Conservation (phyloP, 2,888 invertebrate genomes). For the Melieria omissa region DNA sequence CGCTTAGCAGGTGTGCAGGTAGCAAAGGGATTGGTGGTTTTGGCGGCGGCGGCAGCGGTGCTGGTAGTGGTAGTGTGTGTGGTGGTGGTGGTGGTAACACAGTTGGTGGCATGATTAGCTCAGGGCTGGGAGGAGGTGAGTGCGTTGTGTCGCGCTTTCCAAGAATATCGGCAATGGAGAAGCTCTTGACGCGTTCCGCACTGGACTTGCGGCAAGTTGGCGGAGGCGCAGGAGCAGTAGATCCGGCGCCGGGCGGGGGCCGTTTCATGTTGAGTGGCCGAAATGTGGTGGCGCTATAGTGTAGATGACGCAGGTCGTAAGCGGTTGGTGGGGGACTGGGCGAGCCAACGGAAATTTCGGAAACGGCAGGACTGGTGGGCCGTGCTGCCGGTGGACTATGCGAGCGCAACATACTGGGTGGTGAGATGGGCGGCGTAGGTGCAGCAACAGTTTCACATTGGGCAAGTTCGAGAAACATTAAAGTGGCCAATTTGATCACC, state of each 20-base stretch:
- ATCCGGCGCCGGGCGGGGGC: constrained; percentile 12
- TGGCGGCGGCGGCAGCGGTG: constrained; percentile 9
- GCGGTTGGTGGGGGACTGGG: constrained; percentile 67
- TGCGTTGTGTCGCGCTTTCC: constrained; percentile 71
- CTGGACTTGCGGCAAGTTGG: constrained; percentile 50
- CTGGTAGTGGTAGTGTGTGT: constrained; percentile 23
- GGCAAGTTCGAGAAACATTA: neutral
- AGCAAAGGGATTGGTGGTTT: constrained; percentile 12
- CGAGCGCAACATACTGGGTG: constrained; percentile 58
- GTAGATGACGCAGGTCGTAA: constrained; percentile 29
- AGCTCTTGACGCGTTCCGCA: constrained; percentile 85
- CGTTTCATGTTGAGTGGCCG: constrained; percentile 70
- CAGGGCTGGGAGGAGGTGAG: constrained; percentile 9
- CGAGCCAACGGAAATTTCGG: constrained; percentile 67
- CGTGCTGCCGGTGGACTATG: constrained; percentile 52
- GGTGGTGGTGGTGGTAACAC: constrained; percentile 19
- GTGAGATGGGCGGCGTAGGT: neutral
- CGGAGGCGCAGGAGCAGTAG: constrained; percentile 1
- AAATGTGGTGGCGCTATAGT: constrained; percentile 72
- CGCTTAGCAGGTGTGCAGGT: constrained; percentile 15
- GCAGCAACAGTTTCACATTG: constrained; percentile 1
- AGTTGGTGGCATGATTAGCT: constrained; percentile 27
- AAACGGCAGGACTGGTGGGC: constrained; percentile 62
- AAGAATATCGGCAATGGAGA: constrained; percentile 90
- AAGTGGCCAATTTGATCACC: no score